Base-by-base conservation (phyloP, 2,888 invertebrate species). In the Taenaris catops region DNA sequence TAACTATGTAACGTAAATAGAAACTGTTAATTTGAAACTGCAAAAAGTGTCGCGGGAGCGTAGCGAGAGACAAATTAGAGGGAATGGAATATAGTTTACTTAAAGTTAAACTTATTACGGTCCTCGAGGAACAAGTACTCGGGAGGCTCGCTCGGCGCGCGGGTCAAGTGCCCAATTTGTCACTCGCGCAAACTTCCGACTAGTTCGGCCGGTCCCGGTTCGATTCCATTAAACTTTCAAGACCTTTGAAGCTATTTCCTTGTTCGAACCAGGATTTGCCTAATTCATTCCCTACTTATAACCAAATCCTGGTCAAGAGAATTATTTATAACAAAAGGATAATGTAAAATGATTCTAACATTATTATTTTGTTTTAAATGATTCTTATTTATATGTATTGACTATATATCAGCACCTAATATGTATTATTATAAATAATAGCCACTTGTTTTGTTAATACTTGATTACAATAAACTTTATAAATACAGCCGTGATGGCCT, bases 131-230 rank as follows among this genome's bases (percentile, higher is more conserved):
- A 79, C 83, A 81, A 72, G 75, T 74, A 67, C 74, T 72, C 67
- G 73, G 73, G 65, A 74, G 78, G 73, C 75, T 64, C 66, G 69
- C 59, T 58, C 66, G 64, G 65, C 63, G 67, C 62, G 66, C 80
- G 81, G 84, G 84, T 84, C 86, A 84, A 86, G 86, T 84, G 78
- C 78, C 83, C 83, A 86, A 86, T 86, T 86, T 86, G 86, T 86
- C 86, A 84, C 84, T 78, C 75, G 78, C 69, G 73, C 74, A 78
- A 84, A 81, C 79, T 84, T 83, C 74, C 71, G 65, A 69, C 79
- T 74, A 72, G 75, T 68, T 63, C 68, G 68, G 56, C 64, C 62
- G 54, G 59, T 62, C 67, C 75, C 76, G 64, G 78, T 83, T 83
- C 84, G 86, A 83, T 86, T 83, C 86, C 83, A 84, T 86, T 84